Base-by-base conservation (phyloP, 2,113 vertebrate genomes). In the Paraplagusia blochii region DNA sequence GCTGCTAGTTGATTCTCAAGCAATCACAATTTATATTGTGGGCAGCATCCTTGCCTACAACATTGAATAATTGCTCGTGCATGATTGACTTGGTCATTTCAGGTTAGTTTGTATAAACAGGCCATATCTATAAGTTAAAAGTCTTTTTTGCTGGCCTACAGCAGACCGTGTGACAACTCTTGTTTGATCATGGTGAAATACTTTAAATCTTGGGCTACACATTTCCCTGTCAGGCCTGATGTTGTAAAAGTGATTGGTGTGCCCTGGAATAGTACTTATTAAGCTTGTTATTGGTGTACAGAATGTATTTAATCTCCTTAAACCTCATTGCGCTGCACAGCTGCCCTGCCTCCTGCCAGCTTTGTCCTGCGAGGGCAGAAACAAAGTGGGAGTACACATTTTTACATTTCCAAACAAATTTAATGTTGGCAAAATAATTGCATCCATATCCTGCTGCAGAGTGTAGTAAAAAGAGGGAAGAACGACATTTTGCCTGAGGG, bases 201-300 rank as follows among this genome's bases (percentile, higher is more conserved):
- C 48, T 74, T 43, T 2, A 53, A 53, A 50, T 48, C 48, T 39
- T 72, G 64, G 69, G 69, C 68, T 64, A 29, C 22, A 29, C 72
- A 56, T 55, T 61, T 71, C 44, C 59, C 57, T 39, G 54, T 73
- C 71, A 66, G 67, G 66, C 53, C 58, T 75, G 62, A 69, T 75
- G 76, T 69, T 60, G 54, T 56, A 63, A 16, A 40, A 38, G 12
- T 50, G 53, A 68, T 34, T 40, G 72, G 58, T 54, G 52, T 10
- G 36, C 50, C 11, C 47, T 53, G 13, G 53, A 38, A 73, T 58
- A 63, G 52, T 64, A 29, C 58, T 63, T 36, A 51, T 66, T 62
- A 48, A 44, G 60, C 51, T 50, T 77, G 33, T 53, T 72, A 65
- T 76, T 81, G 65, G 69, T 29, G 50, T 44, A 66, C 62, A 65